Conservation (phyloP, 2,888 invertebrate genomes). For the Creontiades dilutus region DNA sequence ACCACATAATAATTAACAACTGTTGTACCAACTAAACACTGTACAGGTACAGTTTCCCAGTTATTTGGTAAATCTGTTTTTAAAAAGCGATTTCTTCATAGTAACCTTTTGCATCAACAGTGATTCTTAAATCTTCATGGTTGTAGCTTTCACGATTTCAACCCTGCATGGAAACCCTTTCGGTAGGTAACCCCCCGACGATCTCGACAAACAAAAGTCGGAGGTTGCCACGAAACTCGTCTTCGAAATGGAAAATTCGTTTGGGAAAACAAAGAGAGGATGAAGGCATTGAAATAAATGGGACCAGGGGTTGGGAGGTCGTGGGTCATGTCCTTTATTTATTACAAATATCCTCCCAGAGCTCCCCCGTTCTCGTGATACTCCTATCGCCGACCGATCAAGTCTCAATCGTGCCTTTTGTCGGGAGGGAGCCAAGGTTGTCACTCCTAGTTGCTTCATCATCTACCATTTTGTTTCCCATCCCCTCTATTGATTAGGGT, state of each 20-base stretch:
- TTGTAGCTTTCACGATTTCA: background rate
- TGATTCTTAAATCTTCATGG: background rate
- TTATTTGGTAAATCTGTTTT: too few relatives aligned
- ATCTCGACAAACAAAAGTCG: slow-evolving; percentile 16
- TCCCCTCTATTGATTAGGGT: too few relatives aligned
- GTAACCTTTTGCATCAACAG: too few relatives aligned
- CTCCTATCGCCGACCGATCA: slow-evolving; percentile 59
- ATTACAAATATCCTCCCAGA: slow-evolving; percentile 61
- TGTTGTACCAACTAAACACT: too few relatives aligned
- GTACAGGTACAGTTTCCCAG: too few relatives aligned
- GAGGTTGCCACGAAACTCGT: slow-evolving; percentile 46
- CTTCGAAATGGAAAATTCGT: slow-evolving; percentile 7
- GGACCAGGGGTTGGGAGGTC: slow-evolving; percentile 57
- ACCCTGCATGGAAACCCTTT: background rate
- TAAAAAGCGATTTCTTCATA: too few relatives aligned
- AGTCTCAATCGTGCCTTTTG: slow-evolving; percentile 60
- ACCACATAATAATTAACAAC: too few relatives aligned
- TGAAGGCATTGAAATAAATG: slow-evolving; percentile 57
- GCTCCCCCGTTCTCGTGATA: slow-evolving; percentile 54
- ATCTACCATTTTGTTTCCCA: too few relatives aligned
- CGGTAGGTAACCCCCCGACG: background rate
- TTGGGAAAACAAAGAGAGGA: slow-evolving; percentile 37
- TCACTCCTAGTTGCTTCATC: slow-evolving; percentile 60
- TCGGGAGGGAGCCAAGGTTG: slow-evolving; percentile 60
- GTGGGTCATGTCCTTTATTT: slow-evolving; percentile 67